phyloP scores from a whole-genome alignment of 2,888 invertebrate species.

The Pandemis cinnamomeana region DNA sequence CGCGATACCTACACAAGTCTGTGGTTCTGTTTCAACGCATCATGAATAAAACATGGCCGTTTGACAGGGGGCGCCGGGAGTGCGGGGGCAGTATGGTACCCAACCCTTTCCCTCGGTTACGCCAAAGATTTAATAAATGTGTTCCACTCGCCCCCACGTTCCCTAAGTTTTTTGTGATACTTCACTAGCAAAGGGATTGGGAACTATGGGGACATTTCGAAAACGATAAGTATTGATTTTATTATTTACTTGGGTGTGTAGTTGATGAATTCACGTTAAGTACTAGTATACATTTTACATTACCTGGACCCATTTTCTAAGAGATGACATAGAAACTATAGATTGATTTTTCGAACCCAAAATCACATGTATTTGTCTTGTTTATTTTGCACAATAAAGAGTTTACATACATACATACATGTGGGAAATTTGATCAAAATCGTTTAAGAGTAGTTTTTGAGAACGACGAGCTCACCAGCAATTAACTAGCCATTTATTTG shows the following conservation, averaged over 20 bases:
- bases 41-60: slow-evolving; percentile 80
- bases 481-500: too few species aligned
- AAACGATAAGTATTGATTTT: slow-evolving; percentile 44
- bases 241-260: slow-evolving; percentile 46
- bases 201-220: slow-evolving; percentile 38
- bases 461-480: too few species aligned
- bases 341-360: too few species aligned
- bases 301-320: neutral
- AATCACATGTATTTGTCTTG: too few species aligned
- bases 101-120: slow-evolving; percentile 69
- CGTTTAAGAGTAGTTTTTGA: too few species aligned
- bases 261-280: slow-evolving; percentile 5
- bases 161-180: slow-evolving; percentile 71
- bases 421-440: too few species aligned
- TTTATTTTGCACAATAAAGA: too few species aligned
- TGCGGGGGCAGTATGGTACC: slow-evolving; percentile 46
- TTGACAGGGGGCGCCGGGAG: slow-evolving; percentile 52
- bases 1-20: slow-evolving; percentile 53
- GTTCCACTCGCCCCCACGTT: slow-evolving; percentile 57
- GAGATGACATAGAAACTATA: too few species aligned
- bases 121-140: slow-evolving; percentile 68
- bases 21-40: slow-evolving; percentile 67
- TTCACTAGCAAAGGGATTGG: slow-evolving; percentile 61
- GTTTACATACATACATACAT: too few species aligned
- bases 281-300: neutral